Conservation (phyloP, 2,888 invertebrate genomes). For the Hydraecia micacea region DNA sequence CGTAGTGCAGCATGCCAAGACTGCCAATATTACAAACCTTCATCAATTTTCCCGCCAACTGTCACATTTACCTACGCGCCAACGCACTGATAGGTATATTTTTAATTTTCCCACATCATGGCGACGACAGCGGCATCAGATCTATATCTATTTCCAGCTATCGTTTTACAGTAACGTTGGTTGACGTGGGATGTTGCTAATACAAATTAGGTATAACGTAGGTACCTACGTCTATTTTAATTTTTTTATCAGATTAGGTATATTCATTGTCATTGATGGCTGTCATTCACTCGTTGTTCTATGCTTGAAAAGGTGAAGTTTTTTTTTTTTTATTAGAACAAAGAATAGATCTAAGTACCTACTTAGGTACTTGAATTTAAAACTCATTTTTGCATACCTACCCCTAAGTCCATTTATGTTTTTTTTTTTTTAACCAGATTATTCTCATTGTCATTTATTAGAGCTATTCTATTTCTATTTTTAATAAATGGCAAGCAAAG, state of each 20-base stretch:
- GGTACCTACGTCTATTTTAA: neutral
- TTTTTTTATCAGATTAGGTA: no score
- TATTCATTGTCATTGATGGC: neutral
- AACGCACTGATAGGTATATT: conserved; percentile 76
- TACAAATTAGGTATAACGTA: neutral
- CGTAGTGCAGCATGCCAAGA: conserved; percentile 21
- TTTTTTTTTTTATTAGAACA: no score
- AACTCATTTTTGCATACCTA: no score
- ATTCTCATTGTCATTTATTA: no score
- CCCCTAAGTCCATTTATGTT: no score
- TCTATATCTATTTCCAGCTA: conserved; percentile 78
- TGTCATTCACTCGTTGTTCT: neutral
- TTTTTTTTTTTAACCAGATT: no score
- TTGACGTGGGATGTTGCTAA: conserved; percentile 37
- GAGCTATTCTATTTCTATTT: no score
- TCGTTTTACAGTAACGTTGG: conserved; percentile 73
- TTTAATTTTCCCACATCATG: conserved; percentile 79
- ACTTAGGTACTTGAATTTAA: no score
- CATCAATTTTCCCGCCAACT: conserved; percentile 77
- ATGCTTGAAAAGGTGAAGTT: no score
- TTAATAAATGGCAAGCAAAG: no score
- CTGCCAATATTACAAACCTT: conserved; percentile 63
- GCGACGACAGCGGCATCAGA: conserved; percentile 70
- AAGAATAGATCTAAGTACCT: no score
- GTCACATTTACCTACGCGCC: conserved; percentile 77